Evolutionary conservation across 2,797 vertebrate genomes (phyloP), one percentile per base, ranked within the genome.

Genomic region (Melanotaenia trifasciata): DNA sequence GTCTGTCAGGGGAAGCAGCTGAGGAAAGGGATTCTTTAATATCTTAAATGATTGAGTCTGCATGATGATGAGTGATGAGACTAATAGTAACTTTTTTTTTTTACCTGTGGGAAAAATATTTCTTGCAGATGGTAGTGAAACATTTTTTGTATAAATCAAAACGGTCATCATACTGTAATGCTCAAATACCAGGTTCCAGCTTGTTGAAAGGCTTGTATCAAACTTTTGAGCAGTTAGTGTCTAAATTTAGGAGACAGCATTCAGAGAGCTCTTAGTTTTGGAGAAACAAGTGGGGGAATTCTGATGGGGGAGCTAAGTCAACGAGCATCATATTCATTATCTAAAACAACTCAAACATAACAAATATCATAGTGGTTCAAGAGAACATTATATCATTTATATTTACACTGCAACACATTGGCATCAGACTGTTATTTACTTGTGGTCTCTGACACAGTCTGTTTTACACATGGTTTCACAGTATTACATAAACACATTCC

Each of bases 41-140:
- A 74, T 85, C 51, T 84, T 57, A 58, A 84, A 83, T 62, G 76
- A 3, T 63, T 38, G 69, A 79, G 53, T 82, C 59, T 56, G 71
- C 65, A 75, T 64, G 54, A 72, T 72, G 40, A 83, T 73, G 80
- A 76, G 79, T n/a, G 20, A 81, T 71, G 81, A 76, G 79, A 83
- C 74, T 63, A 76, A 60, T 67, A 47, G 67, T 36, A 50, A 62
- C 56, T 68, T 57, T 73, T 53, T 33, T 57, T 54, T 51, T 4
- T 2, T 20, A 64, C 24, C 18, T 38, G 51, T 59, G 76, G 68
- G 70, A 63, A 72, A 33, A 72, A 53, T 1, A n/a, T 71, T 67
- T 70, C n/a, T 64, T 47, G 79, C 61, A 81, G 76, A 84, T 81
- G 70, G 32, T 74, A 32, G 63, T 66, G 62, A 72, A 70, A n/a